A percentile compares a stretch with the other conserved stretches of the same genome.
Evolutionary conservation across 2,797 vertebrate genomes (phyloP).

Genomic region (Salarias fasciatus): DNA sequence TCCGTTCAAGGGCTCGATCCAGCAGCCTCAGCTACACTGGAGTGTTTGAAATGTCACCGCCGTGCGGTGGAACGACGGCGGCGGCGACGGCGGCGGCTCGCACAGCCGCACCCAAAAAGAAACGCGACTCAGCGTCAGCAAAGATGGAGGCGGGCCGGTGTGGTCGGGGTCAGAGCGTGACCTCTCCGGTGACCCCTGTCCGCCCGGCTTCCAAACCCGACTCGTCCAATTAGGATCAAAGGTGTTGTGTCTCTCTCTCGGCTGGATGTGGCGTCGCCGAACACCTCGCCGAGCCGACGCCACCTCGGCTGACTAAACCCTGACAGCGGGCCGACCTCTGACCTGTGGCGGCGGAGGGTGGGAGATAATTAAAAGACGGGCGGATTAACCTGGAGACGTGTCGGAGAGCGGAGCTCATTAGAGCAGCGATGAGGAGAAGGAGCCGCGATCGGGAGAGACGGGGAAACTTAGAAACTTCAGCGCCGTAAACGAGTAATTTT

Average conservation of each 20-base stretch:
- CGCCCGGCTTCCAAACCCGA: not conserved
- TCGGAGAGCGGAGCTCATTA: slow-evolving; percentile 50
- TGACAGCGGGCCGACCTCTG: slow-evolving; percentile 24
- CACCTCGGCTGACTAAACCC: slow-evolving; percentile 17
- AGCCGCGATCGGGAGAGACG: too few species aligned
- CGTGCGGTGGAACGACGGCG: too few species aligned
- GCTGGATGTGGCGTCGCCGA: slow-evolving; percentile 31
- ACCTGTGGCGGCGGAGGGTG: slow-evolving; percentile 1
- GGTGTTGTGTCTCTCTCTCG: slow-evolving; percentile 17
- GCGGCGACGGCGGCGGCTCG: too few species aligned
- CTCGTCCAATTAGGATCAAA: slow-evolving; percentile 4
- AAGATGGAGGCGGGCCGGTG: too few species aligned
- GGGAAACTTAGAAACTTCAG: not conserved
- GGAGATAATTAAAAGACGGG: slow-evolving; percentile 46
- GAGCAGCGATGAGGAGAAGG: slow-evolving; percentile 2
- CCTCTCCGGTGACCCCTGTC: too few species aligned
- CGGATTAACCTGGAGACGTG: slow-evolving; percentile 29
- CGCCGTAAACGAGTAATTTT: too few species aligned
- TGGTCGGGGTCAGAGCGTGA: too few species aligned
- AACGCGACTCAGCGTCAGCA: too few species aligned
- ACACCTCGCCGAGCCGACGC: not conserved
- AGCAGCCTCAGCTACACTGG: not conserved
- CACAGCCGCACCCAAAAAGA: too few species aligned
- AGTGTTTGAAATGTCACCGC: not conserved
- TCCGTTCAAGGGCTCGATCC: slow-evolving; percentile 3